phyloP scores from a whole-genome alignment of 2,113 vertebrate species.

The Erythrocercus mccallii region DNA sequence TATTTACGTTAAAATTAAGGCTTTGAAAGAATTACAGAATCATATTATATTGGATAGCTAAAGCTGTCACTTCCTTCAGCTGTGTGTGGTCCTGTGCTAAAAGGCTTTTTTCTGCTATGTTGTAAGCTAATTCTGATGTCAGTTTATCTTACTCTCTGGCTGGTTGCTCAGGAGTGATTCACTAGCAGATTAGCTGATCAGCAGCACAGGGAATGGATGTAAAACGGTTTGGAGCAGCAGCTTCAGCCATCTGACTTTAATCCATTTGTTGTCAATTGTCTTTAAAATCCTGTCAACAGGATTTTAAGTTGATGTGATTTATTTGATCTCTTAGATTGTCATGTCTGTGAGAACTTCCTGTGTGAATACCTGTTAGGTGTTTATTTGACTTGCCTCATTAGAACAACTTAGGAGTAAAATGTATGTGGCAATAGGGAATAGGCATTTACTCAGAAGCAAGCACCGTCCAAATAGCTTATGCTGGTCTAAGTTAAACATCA shows the following conservation, averaged over 20 bases:
- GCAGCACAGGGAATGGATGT: neutral
- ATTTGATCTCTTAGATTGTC: neutral
- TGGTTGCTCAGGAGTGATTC: conserved; percentile 21
- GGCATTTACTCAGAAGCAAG: neutral
- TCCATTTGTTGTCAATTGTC: conserved; percentile 38
- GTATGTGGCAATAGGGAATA: neutral
- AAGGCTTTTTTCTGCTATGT: neutral
- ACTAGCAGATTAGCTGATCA: conserved; percentile 29
- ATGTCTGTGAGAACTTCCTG: neutral
- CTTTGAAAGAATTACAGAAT: neutral
- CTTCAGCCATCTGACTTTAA: conserved; percentile 33
- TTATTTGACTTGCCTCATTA: neutral
- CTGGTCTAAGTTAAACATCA: neutral
- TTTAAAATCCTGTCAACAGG: neutral
- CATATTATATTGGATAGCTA: neutral
- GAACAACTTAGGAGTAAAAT: neutral
- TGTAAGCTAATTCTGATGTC: conserved; percentile 6
- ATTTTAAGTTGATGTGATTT: neutral
- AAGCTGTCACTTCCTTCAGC: neutral
- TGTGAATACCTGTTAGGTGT: neutral
- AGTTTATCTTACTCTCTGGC: neutral
- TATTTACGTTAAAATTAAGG: neutral
- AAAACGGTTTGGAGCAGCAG: conserved; percentile 15
- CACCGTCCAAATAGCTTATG: neutral
- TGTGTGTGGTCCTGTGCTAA: neutral